Conservation (phyloP, 1,140 invertebrate genomes). For the Aphelinus certus region DNA sequence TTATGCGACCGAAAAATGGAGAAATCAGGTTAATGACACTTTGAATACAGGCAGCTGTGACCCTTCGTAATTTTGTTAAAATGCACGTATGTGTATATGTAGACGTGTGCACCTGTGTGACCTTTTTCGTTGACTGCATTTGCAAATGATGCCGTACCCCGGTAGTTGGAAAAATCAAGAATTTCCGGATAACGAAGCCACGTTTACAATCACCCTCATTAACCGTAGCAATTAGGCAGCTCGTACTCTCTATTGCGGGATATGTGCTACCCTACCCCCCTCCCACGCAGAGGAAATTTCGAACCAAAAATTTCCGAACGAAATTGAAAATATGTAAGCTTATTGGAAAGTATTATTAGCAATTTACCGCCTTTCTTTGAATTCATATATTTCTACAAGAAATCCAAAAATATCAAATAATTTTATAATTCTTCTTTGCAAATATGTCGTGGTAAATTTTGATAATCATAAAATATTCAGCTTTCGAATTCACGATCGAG, state of each 20-base stretch:
- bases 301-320: too few species aligned
- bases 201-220: conserved; percentile 47
- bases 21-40: conserved; percentile 30
- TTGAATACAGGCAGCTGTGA: neutral
- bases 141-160: conserved; percentile 13
- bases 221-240: conserved; percentile 51
- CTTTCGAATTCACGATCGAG: neutral
- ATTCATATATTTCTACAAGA: neutral
- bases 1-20: neutral
- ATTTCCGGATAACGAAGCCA: neutral
- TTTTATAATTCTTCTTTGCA: too few species aligned
- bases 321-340: neutral
- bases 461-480: too few species aligned
- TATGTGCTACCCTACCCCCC: too few species aligned
- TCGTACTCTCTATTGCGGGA: neutral
- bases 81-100: neutral
- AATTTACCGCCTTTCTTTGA: neutral
- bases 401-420: neutral
- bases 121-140: conserved; percentile 11
- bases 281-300: too few species aligned
- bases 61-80: neutral
- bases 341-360: neutral
- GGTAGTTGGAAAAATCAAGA: neutral
- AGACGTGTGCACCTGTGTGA: neutral
- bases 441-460: too few species aligned